Percentiles rank a stretch among this genome's conserved stretches.
These are phyloP conservation scores for Picathartes gymnocephalus DNA, from an alignment of 2,113 vertebrate species.

Conservation along the genomic window DNA sequence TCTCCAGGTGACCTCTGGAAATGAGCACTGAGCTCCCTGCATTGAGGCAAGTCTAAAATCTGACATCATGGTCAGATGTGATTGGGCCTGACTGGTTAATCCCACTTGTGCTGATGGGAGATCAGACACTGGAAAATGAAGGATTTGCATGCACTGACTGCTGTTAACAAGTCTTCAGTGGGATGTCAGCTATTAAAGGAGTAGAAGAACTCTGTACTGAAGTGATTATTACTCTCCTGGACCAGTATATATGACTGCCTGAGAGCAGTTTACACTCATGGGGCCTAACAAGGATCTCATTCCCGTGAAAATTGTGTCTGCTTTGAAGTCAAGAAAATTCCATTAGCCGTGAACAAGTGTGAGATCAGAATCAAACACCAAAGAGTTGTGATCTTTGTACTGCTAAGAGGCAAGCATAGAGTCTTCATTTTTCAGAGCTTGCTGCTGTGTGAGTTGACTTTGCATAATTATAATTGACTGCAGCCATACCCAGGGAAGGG, in stretches of 20 bases:
- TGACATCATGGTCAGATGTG: background rate
- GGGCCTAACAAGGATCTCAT: background rate
- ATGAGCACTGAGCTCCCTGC: background rate
- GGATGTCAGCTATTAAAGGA: background rate
- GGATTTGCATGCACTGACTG: background rate
- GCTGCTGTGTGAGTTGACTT: background rate
- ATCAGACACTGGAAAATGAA: background rate
- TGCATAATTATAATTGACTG: background rate
- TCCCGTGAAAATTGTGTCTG: background rate
- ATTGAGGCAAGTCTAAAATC: background rate
- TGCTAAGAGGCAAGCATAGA: background rate
- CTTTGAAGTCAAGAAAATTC: conserved; percentile 20
- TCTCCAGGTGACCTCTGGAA: background rate
- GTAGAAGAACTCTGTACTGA: background rate
- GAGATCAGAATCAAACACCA: conserved; percentile 6
- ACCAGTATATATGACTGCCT: background rate
- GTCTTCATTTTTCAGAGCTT: background rate
- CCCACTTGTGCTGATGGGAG: background rate
- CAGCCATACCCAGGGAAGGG: background rate
- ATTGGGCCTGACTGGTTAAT: background rate
- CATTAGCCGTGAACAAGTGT: background rate
- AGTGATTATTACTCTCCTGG: background rate
- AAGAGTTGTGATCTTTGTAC: background rate
- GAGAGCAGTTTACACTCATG: background rate
- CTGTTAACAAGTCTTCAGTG: background rate